Base-by-base conservation (phyloP, 1,140 invertebrate genomes). In the Whitmania pigra region DNA sequence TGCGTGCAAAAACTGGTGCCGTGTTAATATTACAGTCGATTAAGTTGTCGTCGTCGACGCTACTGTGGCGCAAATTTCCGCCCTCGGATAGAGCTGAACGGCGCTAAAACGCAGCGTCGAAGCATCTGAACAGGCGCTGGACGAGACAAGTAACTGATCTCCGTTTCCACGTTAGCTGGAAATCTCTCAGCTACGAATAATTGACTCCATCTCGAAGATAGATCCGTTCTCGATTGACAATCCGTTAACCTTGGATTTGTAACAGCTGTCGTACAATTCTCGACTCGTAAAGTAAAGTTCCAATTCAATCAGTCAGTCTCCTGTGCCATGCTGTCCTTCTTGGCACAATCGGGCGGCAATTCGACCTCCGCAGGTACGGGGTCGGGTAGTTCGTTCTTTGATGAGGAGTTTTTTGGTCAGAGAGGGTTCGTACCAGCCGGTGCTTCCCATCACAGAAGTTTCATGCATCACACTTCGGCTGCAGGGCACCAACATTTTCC, bases 311-410 rank as follows among this genome's bases (percentile, higher is more conserved):
- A 49, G 9, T 49, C 43, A 49, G 43, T 15, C 43, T 49, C 43
- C 43, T 49, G 43, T 17, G 43, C 43, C 43, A 63, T 63, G 57
- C 57, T 63, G 9, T 63, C 57, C 57, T 63, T 63, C 57, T 17
- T 63, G 29, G 57, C 57, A 7, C 57, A 63, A 18, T 63, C 57
- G 22, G 29, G 29, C 15, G 11, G 6, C 4, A 31, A 22, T 25
- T 63, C 57, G 29, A 63, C 57, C 9, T 63, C 57, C 57, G 22
- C 57, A n/a, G 29, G 22, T 13, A 63, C 57, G 7, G 29, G 22
- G 6, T 22, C 22, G 29, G 29, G 29, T 3, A 31, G 57, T 63
- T 63, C 57, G 29, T 63, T 63, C 29, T 63, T 63, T 20, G 57
- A 63, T 15, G 57, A 63, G 7, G 57, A 63, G 22, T 25, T 63